Base-by-base conservation (phyloP, 2,113 vertebrate genomes). In the Hoplias malabaricus region DNA sequence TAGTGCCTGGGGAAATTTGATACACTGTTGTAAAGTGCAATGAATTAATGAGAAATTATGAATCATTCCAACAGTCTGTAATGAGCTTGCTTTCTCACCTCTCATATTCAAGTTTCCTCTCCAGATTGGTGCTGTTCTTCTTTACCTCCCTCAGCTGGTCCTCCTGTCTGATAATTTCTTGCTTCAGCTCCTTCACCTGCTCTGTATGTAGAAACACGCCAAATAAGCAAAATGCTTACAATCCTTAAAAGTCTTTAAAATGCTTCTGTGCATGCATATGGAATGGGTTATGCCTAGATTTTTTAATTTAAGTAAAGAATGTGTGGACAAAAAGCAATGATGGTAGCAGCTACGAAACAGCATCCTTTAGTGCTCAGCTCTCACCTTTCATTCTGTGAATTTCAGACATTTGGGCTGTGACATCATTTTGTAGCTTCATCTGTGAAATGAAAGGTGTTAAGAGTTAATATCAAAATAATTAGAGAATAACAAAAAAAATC, bases 151-250 rank as follows among this genome's bases (percentile, higher is more conserved):
- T 95, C 25, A 96, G 88, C 84, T 98, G 96, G 46, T 98, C 95
- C 21, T 99, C 96, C 86, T 98, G 96, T 81, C 95, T 95, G 69
- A 98, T 92, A 79, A 97, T 94, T 10, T 98, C 97, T 83, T 96
- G 95, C 16, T 94, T 94, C 43, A 98, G 63, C 27, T 98, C 98
- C 59, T 93, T 94, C 27, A 98, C 89, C 91, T 99, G 96, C 66
- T 97, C 97, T 99, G 82, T 38, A 67, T n/a, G 54, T 3, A 16
- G 33, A 72, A 5, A 56, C 33, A 76, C 33, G 56, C 33, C 12
- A 12, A 48, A 8, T 62, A 19, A 36, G 21, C 53, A 77, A 59
- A 12, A 75, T 8, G 8, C n/a, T 59, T 10, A 19, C 36, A 42
- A 21, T 62, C 11, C n/a, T n/a, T n/a, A n/a, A n/a, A n/a, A n/a